These are phyloP conservation scores for Carlito syrichta DNA, from an alignment of 2,113 vertebrate species.

Conservation along the genomic window DNA sequence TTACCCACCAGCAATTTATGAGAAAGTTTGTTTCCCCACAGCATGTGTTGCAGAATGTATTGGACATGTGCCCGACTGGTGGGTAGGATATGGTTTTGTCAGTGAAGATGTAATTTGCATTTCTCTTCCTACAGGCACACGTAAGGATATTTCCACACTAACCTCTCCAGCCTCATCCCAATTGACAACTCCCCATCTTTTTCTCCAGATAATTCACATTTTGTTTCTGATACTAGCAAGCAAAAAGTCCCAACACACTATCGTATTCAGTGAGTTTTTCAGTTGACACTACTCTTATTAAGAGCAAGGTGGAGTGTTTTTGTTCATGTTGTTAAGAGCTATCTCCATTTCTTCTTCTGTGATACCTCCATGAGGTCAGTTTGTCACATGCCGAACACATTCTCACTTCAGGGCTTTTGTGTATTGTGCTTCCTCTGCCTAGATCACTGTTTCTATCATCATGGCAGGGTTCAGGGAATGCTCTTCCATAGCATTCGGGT, in stretches of 20 bases:
- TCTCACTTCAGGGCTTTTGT: neutral
- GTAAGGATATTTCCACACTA: neutral
- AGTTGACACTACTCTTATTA: neutral
- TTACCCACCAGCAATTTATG: neutral
- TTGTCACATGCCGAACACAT: neutral
- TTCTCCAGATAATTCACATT: neutral
- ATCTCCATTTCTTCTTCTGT: neutral
- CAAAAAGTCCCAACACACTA: neutral
- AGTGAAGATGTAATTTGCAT: neutral
- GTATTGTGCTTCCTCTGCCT: neutral
- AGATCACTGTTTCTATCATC: neutral
- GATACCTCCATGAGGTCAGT: neutral
- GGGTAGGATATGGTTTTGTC: neutral
- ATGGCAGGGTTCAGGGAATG: neutral
- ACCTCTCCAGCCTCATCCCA: neutral
- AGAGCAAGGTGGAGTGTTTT: neutral
- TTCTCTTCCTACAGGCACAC: neutral
- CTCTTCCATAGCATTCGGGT: neutral
- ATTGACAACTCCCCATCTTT: neutral
- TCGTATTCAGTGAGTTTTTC: neutral
- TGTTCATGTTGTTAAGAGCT: neutral
- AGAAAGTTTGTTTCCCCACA: neutral
- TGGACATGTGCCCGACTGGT: neutral
- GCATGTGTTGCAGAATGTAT: neutral
- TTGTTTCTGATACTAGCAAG: neutral